Conservation (phyloP, 1,140 invertebrate genomes). For the Lamellibrachia luymesi region DNA sequence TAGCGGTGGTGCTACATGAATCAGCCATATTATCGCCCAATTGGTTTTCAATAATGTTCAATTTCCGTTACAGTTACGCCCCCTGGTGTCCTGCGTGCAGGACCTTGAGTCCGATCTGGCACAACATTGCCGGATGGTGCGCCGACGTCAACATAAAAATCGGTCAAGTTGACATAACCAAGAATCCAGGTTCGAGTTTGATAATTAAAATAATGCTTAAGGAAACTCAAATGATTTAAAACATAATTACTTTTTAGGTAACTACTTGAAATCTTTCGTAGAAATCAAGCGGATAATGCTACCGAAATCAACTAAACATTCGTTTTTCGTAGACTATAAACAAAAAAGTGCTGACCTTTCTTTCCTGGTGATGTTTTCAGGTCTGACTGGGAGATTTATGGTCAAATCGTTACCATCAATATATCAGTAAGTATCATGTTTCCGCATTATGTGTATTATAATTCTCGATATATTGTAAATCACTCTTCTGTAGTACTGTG, state of each 20-base stretch:
- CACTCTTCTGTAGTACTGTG: not conserved
- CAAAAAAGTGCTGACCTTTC: not conserved
- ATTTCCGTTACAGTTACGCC: constrained; percentile 74
- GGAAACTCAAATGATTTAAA: constrained; percentile 5
- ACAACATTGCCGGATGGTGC: constrained; percentile 78
- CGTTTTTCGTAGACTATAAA: no score
- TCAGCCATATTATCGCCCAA: not conserved
- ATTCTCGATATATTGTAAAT: not conserved
- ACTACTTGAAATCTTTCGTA: not conserved
- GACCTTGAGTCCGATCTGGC: constrained; percentile 85
- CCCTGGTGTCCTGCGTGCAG: constrained; percentile 99
- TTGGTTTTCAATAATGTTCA: constrained; percentile 16
- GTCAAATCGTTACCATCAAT: constrained; percentile 99
- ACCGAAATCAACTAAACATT: not conserved
- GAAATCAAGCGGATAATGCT: not conserved
- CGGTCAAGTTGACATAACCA: constrained; percentile 88
- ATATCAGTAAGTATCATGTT: constrained; percentile 78
- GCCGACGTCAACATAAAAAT: constrained; percentile 79
- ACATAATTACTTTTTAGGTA: constrained; percentile 34
- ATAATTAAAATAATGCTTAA: constrained; percentile 13
- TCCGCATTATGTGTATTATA: not conserved
- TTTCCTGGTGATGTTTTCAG: constrained; percentile 61
- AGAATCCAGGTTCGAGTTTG: constrained; percentile 57
- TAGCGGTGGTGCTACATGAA: not conserved
- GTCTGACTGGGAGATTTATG: constrained; percentile 93